Evolutionary conservation across 2,113 vertebrate species (phyloP).

Genomic region (Symphodus melops): DNA sequence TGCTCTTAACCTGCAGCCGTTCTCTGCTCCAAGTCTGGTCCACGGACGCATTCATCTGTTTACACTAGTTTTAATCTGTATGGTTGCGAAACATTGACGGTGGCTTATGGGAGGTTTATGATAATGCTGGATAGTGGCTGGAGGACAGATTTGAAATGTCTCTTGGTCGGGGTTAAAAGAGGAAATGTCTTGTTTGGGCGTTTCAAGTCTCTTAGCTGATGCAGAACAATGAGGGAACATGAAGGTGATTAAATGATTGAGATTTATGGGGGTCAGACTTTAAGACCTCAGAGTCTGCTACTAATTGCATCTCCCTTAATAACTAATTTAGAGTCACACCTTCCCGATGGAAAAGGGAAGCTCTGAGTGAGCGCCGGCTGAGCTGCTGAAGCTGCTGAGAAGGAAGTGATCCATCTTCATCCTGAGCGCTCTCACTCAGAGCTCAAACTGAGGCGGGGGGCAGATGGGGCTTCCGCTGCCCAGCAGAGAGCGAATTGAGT

Average conservation of each 20-base stretch:
- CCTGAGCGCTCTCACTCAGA: constrained; percentile 46
- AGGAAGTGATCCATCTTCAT: constrained; percentile 78
- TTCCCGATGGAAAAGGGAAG: constrained; percentile 32
- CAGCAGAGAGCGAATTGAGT: constrained; percentile 73
- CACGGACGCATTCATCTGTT: constrained; percentile 32
- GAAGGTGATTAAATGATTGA: constrained; percentile 58
- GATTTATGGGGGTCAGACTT: constrained; percentile 69
- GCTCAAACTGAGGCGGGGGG: constrained; percentile 30
- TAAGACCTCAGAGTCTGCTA: constrained; percentile 51
- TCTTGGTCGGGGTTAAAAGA: constrained; percentile 1
- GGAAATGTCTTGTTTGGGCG: constrained; percentile 16
- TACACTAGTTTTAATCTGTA: constrained; percentile 48
- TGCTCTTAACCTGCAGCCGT: constrained; percentile 14
- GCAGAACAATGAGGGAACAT: constrained; percentile 17
- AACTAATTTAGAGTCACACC: constrained; percentile 60
- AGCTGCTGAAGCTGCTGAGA: constrained; percentile 59
- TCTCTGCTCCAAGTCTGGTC: background rate
- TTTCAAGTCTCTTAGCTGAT: constrained; percentile 13
- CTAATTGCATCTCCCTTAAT: constrained; percentile 64
- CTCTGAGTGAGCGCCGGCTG: constrained; percentile 38
- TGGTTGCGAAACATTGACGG: constrained; percentile 4
- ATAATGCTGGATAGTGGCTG: background rate
- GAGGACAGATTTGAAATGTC: constrained; percentile 1
- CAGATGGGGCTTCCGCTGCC: constrained; percentile 72
- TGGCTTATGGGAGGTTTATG: background rate